These are phyloP conservation scores for Drosophila paulistorum DNA, from an alignment of 1,140 invertebrate genomes.

Conservation along the genomic window DNA sequence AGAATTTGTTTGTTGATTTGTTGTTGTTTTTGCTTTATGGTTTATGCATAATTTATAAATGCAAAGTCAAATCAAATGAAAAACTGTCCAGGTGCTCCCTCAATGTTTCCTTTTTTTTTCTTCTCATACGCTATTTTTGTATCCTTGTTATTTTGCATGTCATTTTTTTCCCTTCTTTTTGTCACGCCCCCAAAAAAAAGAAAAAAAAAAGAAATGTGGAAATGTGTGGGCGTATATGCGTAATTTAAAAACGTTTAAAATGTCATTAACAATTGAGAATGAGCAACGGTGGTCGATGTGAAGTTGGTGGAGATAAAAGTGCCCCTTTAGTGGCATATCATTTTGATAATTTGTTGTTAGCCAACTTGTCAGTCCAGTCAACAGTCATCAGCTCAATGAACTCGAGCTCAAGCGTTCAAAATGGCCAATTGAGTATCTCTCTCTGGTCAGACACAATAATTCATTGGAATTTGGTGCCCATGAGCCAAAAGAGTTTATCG, in stretches of 20 bases:
- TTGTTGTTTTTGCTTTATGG: conserved; percentile 6
- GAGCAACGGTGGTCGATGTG: background rate
- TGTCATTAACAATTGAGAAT: conserved; percentile 63
- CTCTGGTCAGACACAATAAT: too few species aligned
- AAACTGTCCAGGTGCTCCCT: background rate
- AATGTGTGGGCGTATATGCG: conserved; percentile 64
- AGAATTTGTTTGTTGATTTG: background rate
- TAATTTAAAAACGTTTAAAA: conserved; percentile 78
- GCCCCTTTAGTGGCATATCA: conserved; percentile 42
- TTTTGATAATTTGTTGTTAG: conserved; percentile 54
- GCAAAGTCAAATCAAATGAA: conserved; percentile 26
- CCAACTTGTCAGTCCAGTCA: conserved; percentile 9
- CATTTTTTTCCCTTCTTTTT: background rate
- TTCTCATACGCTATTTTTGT: too few species aligned
- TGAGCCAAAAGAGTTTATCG: background rate
- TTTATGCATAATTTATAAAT: conserved; percentile 32
- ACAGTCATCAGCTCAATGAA: conserved; percentile 34
- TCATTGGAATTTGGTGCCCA: background rate
- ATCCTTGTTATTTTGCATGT: background rate
- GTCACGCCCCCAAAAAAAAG: conserved; percentile 29
- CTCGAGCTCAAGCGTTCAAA: background rate
- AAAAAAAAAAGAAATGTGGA: conserved; percentile 24
- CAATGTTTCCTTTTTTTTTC: background rate
- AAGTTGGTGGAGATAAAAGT: background rate
- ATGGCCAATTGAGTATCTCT: background rate